These are phyloP conservation scores for Isichthys henryi DNA, from an alignment of 2,113 vertebrate genomes.

Conservation along the genomic window DNA sequence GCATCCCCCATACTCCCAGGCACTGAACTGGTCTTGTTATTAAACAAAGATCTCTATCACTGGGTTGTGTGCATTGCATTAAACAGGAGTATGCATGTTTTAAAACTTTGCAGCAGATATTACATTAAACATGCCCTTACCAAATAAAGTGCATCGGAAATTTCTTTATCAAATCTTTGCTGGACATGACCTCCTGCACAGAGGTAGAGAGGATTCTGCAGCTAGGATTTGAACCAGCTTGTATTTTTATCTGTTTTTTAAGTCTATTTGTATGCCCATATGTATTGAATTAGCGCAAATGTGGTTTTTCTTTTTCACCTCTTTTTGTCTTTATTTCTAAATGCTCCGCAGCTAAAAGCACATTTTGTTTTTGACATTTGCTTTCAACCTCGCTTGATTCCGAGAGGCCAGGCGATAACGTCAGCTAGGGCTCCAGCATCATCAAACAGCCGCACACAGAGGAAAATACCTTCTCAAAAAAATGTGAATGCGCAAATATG, in stretches of 20 bases:
- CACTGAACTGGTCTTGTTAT: not conserved
- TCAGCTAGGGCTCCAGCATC: not conserved
- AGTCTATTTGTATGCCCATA: not conserved
- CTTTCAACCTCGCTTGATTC: constrained; percentile 4
- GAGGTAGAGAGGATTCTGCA: not conserved
- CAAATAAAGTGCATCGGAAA: not conserved
- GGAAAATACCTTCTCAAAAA: not conserved
- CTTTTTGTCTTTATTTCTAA: not conserved
- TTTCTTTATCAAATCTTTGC: not conserved
- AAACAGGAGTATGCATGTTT: not conserved
- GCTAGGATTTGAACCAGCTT: not conserved
- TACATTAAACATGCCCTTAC: not conserved
- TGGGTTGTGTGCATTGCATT: not conserved
- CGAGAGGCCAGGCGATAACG: not conserved
- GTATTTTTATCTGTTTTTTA: not conserved
- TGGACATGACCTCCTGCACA: not conserved
- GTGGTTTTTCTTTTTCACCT: not conserved
- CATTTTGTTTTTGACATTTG: constrained; percentile 16
- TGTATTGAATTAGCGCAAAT: not conserved
- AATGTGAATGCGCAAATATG: not conserved
- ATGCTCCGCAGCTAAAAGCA: not conserved
- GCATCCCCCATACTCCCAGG: not conserved
- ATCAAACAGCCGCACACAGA: not conserved
- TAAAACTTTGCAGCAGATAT: not conserved
- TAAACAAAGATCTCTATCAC: not conserved